Percentiles rank a stretch among this genome's conserved stretches.
phyloP scores from a whole-genome alignment of 2,113 vertebrate genomes.

The Agelaius tricolor region DNA sequence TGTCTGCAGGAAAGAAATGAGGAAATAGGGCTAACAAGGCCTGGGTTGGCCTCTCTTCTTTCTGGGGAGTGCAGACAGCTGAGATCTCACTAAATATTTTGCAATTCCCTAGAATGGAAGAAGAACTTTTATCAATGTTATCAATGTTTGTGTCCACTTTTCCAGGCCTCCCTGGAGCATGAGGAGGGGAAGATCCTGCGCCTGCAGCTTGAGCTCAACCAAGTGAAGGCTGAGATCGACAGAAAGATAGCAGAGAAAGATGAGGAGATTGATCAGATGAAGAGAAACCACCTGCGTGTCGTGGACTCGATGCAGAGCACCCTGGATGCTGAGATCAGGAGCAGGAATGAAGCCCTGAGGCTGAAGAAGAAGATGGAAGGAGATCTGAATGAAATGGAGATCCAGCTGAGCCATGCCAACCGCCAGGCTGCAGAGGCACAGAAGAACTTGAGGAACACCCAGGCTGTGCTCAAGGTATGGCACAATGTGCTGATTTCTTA shows the following conservation, averaged over 20 bases:
- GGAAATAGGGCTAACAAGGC: neutral
- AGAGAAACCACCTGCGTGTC: neutral
- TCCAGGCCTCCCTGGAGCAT: neutral
- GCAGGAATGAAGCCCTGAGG: slow-evolving; percentile 74
- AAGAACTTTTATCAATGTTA: neutral
- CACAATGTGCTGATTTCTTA: neutral
- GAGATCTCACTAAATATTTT: neutral
- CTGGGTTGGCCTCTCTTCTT: neutral
- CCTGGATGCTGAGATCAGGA: slow-evolving; percentile 79
- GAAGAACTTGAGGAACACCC: slow-evolving; percentile 85
- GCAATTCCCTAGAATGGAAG: neutral
- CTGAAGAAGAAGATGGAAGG: slow-evolving; percentile 8
- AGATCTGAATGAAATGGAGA: neutral
- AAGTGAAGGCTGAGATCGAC: neutral
- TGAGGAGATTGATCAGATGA: neutral
- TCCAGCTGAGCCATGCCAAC: slow-evolving; percentile 61
- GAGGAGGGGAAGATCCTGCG: neutral
- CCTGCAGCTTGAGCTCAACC: neutral
- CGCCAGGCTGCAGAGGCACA: slow-evolving; percentile 75
- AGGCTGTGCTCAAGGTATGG: slow-evolving; percentile 72
- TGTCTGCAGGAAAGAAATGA: neutral
- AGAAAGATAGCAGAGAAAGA: neutral
- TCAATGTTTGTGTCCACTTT: neutral
- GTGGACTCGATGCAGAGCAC: neutral
- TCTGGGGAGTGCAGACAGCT: too few species aligned